Evolutionary conservation across 2,113 vertebrate species (phyloP).

Genomic region (Noctilio leporinus): DNA sequence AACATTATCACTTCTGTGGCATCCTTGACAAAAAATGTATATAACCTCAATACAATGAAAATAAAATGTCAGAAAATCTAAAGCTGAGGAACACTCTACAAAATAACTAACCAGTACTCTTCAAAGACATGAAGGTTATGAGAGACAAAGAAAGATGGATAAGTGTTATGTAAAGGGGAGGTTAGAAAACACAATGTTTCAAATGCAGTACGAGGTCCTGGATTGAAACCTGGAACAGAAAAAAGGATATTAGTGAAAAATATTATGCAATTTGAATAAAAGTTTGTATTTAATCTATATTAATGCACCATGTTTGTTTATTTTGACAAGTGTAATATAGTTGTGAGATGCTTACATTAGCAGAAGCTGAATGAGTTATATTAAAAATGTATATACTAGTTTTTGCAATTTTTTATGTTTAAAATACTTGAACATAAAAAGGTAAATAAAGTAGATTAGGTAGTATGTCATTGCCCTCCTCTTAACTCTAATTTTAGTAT

Average conservation of each 20-base stretch:
- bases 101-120: background rate
- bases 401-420: background rate
- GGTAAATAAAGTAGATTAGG: background rate
- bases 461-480: background rate
- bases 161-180: background rate
- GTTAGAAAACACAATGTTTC: background rate
- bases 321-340: background rate
- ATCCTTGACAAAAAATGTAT: background rate
- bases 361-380: background rate
- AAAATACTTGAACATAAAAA: background rate
- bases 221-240: background rate
- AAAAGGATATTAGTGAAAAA: background rate
- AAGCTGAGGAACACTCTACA: background rate
- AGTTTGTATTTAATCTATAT: background rate
- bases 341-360: background rate
- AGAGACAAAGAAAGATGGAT: background rate
- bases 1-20: background rate
- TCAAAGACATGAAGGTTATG: background rate
- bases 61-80: background rate
- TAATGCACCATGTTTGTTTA: background rate
- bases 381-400: background rate
- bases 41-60: background rate
- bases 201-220: background rate
- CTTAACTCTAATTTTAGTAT: background rate
- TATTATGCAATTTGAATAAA: background rate